A percentile compares a stretch with the other conserved stretches of the same genome.
Conservation (phyloP, 1,140 invertebrate genomes). For the Diabrotica undecimpunctata region DNA sequence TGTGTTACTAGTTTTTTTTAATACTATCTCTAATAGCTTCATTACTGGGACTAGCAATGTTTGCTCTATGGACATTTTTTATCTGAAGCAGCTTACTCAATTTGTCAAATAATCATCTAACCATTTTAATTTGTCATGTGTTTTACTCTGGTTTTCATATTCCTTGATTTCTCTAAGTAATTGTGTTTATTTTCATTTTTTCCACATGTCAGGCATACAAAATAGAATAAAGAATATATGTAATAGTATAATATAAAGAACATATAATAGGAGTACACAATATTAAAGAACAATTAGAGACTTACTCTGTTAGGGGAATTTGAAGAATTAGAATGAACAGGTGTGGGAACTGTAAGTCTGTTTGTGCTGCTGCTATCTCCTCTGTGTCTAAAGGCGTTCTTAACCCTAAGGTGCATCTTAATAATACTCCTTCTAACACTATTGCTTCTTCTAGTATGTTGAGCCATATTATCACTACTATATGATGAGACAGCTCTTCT, state of each 20-base stretch:
- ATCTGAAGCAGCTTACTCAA: no score
- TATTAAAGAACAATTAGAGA: background rate
- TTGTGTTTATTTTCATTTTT: no score
- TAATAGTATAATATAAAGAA: background rate
- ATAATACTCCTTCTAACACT: slow-evolving; percentile 29
- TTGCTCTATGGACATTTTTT: no score
- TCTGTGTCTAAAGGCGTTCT: slow-evolving; percentile 29
- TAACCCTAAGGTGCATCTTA: slow-evolving; percentile 31
- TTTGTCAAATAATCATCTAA: no score
- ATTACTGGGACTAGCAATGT: no score
- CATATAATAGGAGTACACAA: background rate
- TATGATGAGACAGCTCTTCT: slow-evolving; percentile 4
- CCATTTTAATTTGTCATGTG: no score
- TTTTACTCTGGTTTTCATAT: no score
- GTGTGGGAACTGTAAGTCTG: slow-evolving; percentile 1
- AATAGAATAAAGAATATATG: no score
- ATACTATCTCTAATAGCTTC: no score
- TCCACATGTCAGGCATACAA: no score
- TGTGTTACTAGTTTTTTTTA: no score
- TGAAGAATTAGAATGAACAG: slow-evolving; percentile 5
- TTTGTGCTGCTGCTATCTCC: slow-evolving; percentile 2
- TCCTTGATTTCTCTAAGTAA: no score
- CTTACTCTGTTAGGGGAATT: slow-evolving; percentile 10
- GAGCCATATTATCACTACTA: slow-evolving; percentile 12
- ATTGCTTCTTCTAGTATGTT: slow-evolving; percentile 11